A percentile compares a stretch with the other conserved stretches of the same genome.
phyloP scores from a whole-genome alignment of 2,888 invertebrate species.

The Nephrotoma guestfalica region DNA sequence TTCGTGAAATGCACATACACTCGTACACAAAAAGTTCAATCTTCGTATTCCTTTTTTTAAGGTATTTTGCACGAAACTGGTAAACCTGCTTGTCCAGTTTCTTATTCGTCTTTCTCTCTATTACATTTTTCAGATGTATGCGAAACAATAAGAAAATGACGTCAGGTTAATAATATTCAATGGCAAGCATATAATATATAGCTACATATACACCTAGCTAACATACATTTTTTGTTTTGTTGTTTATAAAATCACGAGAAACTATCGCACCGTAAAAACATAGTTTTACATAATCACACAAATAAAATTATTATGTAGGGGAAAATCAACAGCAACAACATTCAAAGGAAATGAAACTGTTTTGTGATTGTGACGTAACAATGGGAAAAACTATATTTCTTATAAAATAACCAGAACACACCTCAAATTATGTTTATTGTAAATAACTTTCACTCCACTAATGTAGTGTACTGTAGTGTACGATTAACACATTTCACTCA shows the following conservation, averaged over 20 bases:
- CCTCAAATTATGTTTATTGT: neutral
- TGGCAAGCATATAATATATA: neutral
- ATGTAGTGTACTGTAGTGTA: neutral
- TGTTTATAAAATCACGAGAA: neutral
- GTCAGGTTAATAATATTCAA: neutral
- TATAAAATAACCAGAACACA: neutral
- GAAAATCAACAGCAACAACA: neutral
- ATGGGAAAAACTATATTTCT: neutral
- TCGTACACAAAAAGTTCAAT: neutral
- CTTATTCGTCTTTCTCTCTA: neutral
- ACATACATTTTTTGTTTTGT: neutral
- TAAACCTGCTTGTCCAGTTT: neutral
- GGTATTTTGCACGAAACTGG: neutral
- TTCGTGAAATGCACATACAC: neutral
- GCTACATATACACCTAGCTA: too few relatives aligned
- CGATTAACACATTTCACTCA: neutral
- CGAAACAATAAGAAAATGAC: neutral
- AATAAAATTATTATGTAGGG: neutral
- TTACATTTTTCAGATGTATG: neutral
- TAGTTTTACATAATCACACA: neutral
- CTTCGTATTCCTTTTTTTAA: neutral
- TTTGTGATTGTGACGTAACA: neutral
- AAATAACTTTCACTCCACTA: neutral
- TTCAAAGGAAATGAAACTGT: neutral
- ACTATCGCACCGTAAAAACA: neutral